phyloP scores from a whole-genome alignment of 2,113 vertebrate species.

The Xenopus borealis region DNA sequence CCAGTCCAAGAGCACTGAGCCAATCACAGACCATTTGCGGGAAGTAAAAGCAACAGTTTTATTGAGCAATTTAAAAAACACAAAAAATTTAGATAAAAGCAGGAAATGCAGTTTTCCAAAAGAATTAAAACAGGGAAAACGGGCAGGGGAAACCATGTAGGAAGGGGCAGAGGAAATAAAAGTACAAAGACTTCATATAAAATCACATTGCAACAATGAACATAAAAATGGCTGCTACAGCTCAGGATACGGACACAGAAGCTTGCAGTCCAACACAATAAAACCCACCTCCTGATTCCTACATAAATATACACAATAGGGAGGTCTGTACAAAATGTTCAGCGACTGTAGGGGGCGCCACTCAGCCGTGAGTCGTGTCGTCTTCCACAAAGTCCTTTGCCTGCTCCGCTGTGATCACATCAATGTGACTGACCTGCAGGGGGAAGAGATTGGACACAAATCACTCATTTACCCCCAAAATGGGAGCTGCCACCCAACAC shows the following conservation, averaged over 20 bases:
- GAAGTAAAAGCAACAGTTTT: constrained; percentile 67
- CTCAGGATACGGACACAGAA: constrained; percentile 45
- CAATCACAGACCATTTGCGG: background rate
- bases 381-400: constrained; percentile 99
- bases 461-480: no score
- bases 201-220: constrained; percentile 65
- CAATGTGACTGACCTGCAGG: constrained; percentile 95
- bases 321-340: constrained; percentile 61
- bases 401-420: constrained; percentile 98
- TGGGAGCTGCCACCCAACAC: no score
- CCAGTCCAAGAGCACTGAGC: no score
- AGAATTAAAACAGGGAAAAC: constrained; percentile 56
- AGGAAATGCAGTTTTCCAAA: constrained; percentile 55
- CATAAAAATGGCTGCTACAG: constrained; percentile 61
- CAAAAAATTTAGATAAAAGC: constrained; percentile 63
- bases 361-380: constrained; percentile 94
- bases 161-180: constrained; percentile 51
- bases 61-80: constrained; percentile 68
- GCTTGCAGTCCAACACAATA: constrained; percentile 52
- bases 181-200: constrained; percentile 70
- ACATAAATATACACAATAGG: constrained; percentile 66
- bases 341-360: constrained; percentile 20
- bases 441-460: background rate
- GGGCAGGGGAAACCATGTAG: no score
- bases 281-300: constrained; percentile 59